These are phyloP conservation scores for Ptycholaimellus sp. DNA, from an alignment of 2,888 invertebrate species.

Conservation along the genomic window DNA sequence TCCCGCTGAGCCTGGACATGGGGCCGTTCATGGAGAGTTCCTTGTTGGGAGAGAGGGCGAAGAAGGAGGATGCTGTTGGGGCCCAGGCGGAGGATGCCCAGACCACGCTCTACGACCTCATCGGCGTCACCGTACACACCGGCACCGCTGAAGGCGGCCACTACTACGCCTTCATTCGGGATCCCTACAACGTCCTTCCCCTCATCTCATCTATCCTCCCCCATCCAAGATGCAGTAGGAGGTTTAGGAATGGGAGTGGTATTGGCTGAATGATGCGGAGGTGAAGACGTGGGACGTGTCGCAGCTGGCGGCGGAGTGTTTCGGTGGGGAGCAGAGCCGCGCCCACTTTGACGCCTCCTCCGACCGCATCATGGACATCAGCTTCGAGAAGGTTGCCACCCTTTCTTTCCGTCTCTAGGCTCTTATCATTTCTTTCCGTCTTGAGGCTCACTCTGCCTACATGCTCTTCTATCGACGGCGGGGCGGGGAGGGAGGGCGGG, in stretches of 20 bases:
- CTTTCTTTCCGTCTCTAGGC: background rate
- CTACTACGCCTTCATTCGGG: slow-evolving; percentile 69
- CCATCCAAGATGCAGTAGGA: background rate
- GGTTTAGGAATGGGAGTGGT: slow-evolving; percentile 14
- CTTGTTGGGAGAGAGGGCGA: slow-evolving; percentile 41
- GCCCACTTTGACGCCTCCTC: slow-evolving; percentile 75
- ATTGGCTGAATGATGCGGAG: slow-evolving; percentile 29
- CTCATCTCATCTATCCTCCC: background rate
- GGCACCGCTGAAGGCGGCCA: slow-evolving; percentile 94
- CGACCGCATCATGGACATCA: slow-evolving; percentile 87
- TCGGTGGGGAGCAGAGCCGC: slow-evolving; percentile 62
- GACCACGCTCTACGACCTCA: slow-evolving; percentile 44
- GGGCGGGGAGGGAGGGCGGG: background rate
- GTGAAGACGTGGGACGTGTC: slow-evolving; percentile 71
- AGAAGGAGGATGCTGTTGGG: background rate
- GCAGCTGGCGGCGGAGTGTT: slow-evolving; percentile 78
- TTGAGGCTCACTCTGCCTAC: slow-evolving; percentile 67
- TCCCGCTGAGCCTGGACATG: slow-evolving; percentile 75
- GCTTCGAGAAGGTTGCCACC: slow-evolving; percentile 51
- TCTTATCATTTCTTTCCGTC: too few relatives aligned
- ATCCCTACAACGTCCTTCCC: background rate
- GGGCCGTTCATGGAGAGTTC: slow-evolving; percentile 77
- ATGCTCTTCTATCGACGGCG: slow-evolving; percentile 75
- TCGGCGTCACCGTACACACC: slow-evolving; percentile 84
- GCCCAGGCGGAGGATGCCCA: background rate